Base-by-base conservation (phyloP, 2,797 vertebrate genomes). In the Jordanella pulchra region DNA sequence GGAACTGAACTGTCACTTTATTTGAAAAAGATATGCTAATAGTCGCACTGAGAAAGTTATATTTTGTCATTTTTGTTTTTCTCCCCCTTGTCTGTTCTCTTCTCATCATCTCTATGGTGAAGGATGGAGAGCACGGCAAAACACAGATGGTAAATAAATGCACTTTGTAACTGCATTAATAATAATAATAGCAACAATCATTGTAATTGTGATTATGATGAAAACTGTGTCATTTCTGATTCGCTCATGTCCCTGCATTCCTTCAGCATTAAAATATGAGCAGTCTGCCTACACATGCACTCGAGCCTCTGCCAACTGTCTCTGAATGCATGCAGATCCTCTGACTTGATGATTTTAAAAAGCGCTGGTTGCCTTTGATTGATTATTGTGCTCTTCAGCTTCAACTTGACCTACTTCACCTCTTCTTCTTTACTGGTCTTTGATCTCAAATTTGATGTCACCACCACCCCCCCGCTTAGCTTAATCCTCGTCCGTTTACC, bases 111-210 rank as follows among this genome's bases (percentile, higher is more conserved):
- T 90, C 84, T 90, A 82, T 93, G 93, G 77, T 92, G 94, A 95
- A 95, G 94, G 95, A 93, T 95, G 95, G 95, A 93, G 94, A 93
- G 94, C 94, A 74, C 92, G 93, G 76, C 95, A 95, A 94, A 95
- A 95, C 93, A 91, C 93, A 81, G 93, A 95, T 94, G 94, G 93
- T 95, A 95, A 95, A 94, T 94, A 94, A 93, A 92, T 71, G 72
- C 81, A 92, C 86, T 86, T 93, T 94, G 83, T 90, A 89, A 89
- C 82, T 71, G 81, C 56, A 73, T 80, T 15, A 69, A 83, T 72
- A 25, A 70, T 55, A 35, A 78, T 69, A 1, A 65, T 56, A 13
- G 78, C 61, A 3, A 90, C 87, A 73, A 86, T 75, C 70, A 53
- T 65, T 63, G 65, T 72, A n/a, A 76, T 61, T 53, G 86, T 91